These are phyloP conservation scores for Luscinia megarhynchos DNA, from an alignment of 2,797 vertebrate species.

Conservation along the genomic window DNA sequence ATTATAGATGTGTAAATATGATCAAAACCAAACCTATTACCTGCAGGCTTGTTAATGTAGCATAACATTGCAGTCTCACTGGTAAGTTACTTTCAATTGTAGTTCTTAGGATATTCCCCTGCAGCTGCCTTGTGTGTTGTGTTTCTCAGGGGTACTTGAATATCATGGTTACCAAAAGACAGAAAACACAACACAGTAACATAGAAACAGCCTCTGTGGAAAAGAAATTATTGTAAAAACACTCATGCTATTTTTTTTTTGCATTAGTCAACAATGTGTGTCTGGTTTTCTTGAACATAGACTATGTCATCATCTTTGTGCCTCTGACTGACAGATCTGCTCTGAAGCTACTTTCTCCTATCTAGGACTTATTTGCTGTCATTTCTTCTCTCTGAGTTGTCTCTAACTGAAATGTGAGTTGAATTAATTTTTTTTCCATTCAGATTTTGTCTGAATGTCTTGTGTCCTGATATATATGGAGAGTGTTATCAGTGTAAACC, in stretches of 20 bases:
- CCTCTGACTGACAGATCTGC: neutral
- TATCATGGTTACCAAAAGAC: neutral
- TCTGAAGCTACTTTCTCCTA: neutral
- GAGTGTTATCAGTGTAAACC: neutral
- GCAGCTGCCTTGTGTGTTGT: neutral
- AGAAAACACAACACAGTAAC: neutral
- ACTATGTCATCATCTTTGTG: neutral
- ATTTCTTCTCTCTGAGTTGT: neutral
- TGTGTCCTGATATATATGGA: too few species aligned
- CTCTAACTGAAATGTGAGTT: neutral
- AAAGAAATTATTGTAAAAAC: neutral
- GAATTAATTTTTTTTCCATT: neutral
- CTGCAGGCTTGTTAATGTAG: neutral
- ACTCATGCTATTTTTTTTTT: neutral
- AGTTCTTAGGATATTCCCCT: neutral
- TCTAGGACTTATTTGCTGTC: neutral
- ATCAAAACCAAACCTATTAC: neutral
- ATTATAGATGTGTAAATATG: neutral
- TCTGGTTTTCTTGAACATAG: neutral
- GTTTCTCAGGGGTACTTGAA: neutral
- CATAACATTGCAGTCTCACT: neutral
- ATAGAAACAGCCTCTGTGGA: neutral
- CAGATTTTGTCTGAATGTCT: neutral
- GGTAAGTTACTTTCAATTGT: neutral
- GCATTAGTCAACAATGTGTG: neutral